Percentiles rank a stretch among this genome's conserved stretches.
phyloP scores from a whole-genome alignment of 2,888 invertebrate species.

The Ellobium chinense region DNA sequence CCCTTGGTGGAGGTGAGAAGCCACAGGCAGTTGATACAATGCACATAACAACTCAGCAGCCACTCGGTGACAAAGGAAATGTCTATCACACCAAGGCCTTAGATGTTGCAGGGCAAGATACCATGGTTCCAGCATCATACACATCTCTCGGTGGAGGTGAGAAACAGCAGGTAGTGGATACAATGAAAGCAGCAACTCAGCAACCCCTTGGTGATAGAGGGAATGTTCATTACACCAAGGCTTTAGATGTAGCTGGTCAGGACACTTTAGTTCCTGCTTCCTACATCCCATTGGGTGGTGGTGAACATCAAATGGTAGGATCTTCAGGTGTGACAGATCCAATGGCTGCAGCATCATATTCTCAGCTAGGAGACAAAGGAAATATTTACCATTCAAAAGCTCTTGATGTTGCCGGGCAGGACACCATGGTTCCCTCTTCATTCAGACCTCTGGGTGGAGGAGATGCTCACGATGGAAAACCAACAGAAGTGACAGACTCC shows the following conservation, averaged over 20 bases:
- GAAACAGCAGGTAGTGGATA: slow-evolving; percentile 22
- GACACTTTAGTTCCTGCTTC: slow-evolving; percentile 3
- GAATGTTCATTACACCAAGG: slow-evolving; percentile 27
- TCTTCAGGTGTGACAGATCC: neutral
- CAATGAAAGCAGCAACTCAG: neutral
- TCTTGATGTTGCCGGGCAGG: neutral
- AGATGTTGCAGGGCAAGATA: slow-evolving; percentile 36
- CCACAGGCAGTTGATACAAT: neutral
- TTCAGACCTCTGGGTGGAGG: slow-evolving; percentile 14
- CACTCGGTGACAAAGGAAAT: slow-evolving; percentile 36
- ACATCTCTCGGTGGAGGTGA: slow-evolving; percentile 25
- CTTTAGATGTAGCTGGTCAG: slow-evolving; percentile 21
- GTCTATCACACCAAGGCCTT: slow-evolving; percentile 22
- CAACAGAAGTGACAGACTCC: no score
- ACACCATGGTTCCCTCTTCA: neutral
- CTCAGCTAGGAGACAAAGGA: slow-evolving; percentile 33
- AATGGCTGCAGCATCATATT: neutral
- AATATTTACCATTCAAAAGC: slow-evolving; percentile 21
- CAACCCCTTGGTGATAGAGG: slow-evolving; percentile 36
- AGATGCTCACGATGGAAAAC: neutral
- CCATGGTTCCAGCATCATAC: slow-evolving; percentile 6
- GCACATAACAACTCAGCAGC: neutral
- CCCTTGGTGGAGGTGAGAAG: neutral
- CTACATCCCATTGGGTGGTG: neutral
- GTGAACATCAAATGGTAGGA: slow-evolving; percentile 14